Evolutionary conservation across 2,113 vertebrate genomes (phyloP).

Genomic region (Saccopteryx leptura): DNA sequence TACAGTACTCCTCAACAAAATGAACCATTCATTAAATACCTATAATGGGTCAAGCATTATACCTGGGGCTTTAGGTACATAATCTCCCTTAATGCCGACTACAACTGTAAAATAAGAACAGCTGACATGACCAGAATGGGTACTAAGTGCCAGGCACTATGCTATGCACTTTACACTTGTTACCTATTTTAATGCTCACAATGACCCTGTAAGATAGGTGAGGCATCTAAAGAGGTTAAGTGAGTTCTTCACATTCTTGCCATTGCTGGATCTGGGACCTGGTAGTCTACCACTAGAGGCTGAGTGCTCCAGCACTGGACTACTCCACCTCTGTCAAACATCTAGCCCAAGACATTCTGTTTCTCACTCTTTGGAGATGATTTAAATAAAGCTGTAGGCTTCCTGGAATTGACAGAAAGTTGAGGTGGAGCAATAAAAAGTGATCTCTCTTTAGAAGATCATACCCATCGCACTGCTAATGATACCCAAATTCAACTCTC

Average conservation of each 20-base stretch:
- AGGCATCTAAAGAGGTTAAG: not conserved
- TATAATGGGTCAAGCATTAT: not conserved
- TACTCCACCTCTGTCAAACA: not conserved
- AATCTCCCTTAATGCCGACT: conserved; percentile 24
- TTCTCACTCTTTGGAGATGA: not conserved
- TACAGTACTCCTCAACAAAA: conserved; percentile 46
- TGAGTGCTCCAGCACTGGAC: not conserved
- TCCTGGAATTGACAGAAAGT: not conserved
- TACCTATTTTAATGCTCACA: conserved; percentile 16
- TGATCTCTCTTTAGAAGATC: not conserved
- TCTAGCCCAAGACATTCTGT: not conserved
- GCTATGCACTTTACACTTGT: not conserved
- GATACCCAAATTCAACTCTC: conserved; percentile 6
- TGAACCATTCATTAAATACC: not conserved
- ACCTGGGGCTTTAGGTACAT: not conserved
- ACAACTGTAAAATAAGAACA: conserved; percentile 52
- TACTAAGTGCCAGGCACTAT: not conserved
- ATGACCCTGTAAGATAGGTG: not conserved
- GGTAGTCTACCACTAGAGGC: not conserved
- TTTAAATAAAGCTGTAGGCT: not conserved
- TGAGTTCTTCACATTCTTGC: not conserved
- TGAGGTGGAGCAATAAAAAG: not conserved
- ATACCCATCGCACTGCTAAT: not conserved
- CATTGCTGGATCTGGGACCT: not conserved
- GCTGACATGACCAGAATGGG: not conserved